Conservation (phyloP, 1,140 invertebrate genomes). For the Drosophila subpulchrella region DNA sequence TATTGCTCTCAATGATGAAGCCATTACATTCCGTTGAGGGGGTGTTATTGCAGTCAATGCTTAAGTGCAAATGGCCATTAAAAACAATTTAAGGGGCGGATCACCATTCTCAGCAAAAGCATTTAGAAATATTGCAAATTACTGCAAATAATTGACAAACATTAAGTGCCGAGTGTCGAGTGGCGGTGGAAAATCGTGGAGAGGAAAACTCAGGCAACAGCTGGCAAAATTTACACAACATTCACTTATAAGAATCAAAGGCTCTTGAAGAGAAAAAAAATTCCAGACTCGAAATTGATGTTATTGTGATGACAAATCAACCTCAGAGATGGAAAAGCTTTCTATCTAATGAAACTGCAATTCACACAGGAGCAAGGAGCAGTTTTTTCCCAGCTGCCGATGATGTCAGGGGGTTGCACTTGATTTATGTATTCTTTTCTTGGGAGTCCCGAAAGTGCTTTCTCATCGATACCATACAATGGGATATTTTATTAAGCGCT, state of each 20-base stretch:
- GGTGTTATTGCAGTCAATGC: conserved; percentile 38
- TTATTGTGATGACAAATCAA: conserved; percentile 58
- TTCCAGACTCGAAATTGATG: conserved; percentile 41
- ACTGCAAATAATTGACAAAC: conserved; percentile 81
- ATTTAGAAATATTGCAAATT: conserved; percentile 82
- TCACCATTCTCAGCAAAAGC: conserved; percentile 47
- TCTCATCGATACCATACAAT: conserved; percentile 66
- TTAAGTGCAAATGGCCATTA: conserved; percentile 82
- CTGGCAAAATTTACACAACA: conserved; percentile 53
- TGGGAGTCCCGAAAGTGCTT: conserved; percentile 63
- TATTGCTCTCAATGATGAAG: conserved; percentile 69
- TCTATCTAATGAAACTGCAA: conserved; percentile 73
- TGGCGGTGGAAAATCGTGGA: background rate
- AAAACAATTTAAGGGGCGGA: conserved; percentile 79
- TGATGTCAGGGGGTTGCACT: conserved; percentile 58
- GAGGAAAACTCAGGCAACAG: conserved; percentile 26
- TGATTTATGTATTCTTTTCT: conserved; percentile 66
- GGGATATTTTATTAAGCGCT: conserved; percentile 56
- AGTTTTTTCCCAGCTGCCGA: conserved; percentile 6
- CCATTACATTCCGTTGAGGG: conserved; percentile 53
- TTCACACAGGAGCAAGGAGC: conserved; percentile 28
- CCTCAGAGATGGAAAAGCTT: conserved; percentile 60
- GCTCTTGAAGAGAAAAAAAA: conserved; percentile 32
- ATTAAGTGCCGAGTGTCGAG: conserved; percentile 55
- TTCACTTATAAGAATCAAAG: conserved; percentile 45